These are phyloP conservation scores for Porites lobata DNA, from an alignment of 92 coral and sea anemone genomes.

Conservation along the genomic window DNA sequence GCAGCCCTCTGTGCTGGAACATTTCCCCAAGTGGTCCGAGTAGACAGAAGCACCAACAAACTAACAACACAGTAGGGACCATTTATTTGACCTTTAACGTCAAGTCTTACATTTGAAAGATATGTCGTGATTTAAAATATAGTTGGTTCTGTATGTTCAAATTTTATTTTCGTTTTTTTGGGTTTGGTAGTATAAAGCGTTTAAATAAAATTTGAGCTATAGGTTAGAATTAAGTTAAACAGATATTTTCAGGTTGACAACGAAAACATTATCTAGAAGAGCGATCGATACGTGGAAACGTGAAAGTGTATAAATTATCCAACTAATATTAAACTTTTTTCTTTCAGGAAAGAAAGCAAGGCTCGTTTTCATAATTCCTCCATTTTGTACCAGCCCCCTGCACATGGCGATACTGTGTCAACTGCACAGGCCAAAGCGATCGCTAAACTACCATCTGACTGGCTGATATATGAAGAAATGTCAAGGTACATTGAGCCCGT, in stretches of 20 bases:
- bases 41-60: conserved; percentile 81
- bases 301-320: no score
- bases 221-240: no score
- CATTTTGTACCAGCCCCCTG: conserved; percentile 78
- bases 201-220: no score
- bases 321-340: no score
- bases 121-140: no score
- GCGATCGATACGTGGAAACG: no score
- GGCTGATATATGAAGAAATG: conserved; percentile 99
- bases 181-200: no score
- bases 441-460: conserved; percentile 86
- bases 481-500: conserved; percentile 68
- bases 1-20: conserved; percentile 97
- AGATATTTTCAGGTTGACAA: no score
- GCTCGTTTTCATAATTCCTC: conserved; percentile 92
- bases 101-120: no score
- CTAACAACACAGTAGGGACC: conserved; percentile 90
- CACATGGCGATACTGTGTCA: conserved; percentile 68
- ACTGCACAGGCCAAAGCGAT: conserved; percentile 81
- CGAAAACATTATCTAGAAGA: no score
- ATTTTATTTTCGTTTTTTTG: no score
- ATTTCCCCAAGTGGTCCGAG: conserved; percentile 90
- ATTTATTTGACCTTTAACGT: not conserved
- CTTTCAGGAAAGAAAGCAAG: conserved; percentile 88
- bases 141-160: no score